These are phyloP conservation scores for Dermatemys mawii DNA, from an alignment of 2,113 vertebrate species.

Conservation along the genomic window DNA sequence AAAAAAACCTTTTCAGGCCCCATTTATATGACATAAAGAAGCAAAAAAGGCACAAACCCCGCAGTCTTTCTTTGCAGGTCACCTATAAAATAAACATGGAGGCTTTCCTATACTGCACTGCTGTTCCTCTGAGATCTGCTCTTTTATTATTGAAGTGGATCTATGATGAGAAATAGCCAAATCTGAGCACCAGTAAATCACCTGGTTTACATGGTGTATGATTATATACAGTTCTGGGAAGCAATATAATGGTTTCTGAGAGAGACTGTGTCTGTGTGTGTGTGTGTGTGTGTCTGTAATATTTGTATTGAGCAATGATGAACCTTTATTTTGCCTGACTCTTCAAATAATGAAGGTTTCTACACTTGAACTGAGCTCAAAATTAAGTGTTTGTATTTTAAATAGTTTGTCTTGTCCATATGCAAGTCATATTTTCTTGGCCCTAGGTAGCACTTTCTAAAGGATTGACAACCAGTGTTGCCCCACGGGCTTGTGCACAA, in stretches of 20 bases:
- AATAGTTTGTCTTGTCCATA: not conserved
- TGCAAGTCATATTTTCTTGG: not conserved
- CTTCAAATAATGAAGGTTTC: conserved; percentile 80
- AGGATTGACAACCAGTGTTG: not conserved
- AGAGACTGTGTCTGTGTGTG: not conserved
- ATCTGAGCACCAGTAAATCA: conserved; percentile 83
- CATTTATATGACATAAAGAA: not conserved
- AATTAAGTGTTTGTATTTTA: not conserved
- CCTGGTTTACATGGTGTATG: conserved; percentile 66
- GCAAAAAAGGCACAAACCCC: not conserved
- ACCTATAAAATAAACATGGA: not conserved
- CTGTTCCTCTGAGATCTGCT: conserved; percentile 84
- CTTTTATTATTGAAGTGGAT: conserved; percentile 66
- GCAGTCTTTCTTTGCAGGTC: not conserved
- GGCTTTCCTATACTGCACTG: not conserved
- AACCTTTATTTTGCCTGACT: conserved; percentile 73
- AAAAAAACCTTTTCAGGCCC: not conserved
- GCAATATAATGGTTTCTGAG: conserved; percentile 56
- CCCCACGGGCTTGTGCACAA: conserved; percentile 38
- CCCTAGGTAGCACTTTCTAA: conserved; percentile 43
- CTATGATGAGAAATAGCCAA: conserved; percentile 93
- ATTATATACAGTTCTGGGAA: conserved; percentile 79
- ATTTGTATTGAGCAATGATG: conserved; percentile 86
- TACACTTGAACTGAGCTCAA: conserved; percentile 98
- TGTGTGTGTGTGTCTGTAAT: not conserved